These are phyloP conservation scores for Porites cylindrica DNA, from an alignment of 92 coral and sea anemone species.

Conservation along the genomic window DNA sequence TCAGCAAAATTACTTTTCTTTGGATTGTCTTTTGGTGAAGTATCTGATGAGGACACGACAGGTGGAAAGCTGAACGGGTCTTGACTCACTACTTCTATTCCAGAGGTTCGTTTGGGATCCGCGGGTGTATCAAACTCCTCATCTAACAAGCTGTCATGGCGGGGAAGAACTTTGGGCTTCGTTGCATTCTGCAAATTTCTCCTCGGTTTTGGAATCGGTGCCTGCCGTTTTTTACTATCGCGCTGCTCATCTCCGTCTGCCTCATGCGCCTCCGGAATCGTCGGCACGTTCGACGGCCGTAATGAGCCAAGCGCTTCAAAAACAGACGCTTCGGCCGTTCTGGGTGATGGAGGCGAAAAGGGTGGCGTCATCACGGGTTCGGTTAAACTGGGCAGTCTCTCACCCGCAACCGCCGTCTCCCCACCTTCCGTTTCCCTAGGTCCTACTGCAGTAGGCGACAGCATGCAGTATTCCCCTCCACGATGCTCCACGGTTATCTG, in stretches of 20 bases:
- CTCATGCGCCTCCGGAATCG: constrained; percentile 44
- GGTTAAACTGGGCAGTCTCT: constrained; percentile 53
- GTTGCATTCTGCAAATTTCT: not conserved
- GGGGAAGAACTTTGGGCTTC: constrained; percentile 42
- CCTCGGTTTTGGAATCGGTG: constrained; percentile 34
- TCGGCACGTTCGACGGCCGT: constrained; percentile 30
- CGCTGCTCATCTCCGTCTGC: constrained; percentile 13
- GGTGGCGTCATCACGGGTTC: constrained; percentile 79
- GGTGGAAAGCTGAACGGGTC: constrained; percentile 84
- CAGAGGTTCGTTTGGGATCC: not conserved
- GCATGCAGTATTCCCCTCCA: constrained; percentile 83
- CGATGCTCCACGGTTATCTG: constrained; percentile 12
- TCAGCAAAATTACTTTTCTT: constrained; percentile 56
- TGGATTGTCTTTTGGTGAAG: constrained; percentile 1
- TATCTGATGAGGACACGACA: not conserved
- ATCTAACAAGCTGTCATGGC: constrained; percentile 79
- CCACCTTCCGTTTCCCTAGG: constrained; percentile 10
- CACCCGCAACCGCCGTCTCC: constrained; percentile 46
- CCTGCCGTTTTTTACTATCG: not conserved
- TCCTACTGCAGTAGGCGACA: constrained; percentile 65
- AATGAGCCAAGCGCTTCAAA: constrained; percentile 67
- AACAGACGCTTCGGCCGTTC: constrained; percentile 78
- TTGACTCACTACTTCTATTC: constrained; percentile 38
- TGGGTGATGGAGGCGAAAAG: constrained; percentile 92
- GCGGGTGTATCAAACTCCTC: constrained; percentile 37